Evolutionary conservation across 2,113 vertebrate species (phyloP), one percentile per base, ranked within the genome.

Genomic region (Oncorhynchus mykiss): DNA sequence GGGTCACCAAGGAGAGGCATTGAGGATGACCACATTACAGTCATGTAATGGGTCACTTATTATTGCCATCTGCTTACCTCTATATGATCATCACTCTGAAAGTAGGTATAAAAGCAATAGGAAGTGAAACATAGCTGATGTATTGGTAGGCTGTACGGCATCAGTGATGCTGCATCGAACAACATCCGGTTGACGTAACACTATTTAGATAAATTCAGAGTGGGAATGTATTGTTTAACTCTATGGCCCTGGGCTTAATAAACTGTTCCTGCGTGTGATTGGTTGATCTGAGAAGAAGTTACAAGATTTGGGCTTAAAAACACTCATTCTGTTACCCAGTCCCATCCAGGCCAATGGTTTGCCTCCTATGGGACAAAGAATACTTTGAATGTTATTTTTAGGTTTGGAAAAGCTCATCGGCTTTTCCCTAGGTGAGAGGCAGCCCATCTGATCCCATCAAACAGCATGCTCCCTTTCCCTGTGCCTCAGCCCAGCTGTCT

Each of bases 381-480:
- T 78, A 82, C 82, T 88, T 86, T 81, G n/a, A 70, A 73, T 80
- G 79, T 78, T 90, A 90, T 89, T 90, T 91, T 91, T 91, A 91
- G 90, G 70, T 76, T 73, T 75, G 71, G 74, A 87, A 86, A 89
- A 78, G 88, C 87, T 91, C 66, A 81, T 89, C 54, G 84, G 77
- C 74, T 11, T 72, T 81, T 88, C 85, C 84, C 81, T 78, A 89
- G 88, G 81, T 90, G 84, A 87, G 79, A 84, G 72, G 75, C 80
- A 67, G 80, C 83, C 74, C 86, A 88, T 85, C 79, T 83, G 85
- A 90, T 85, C 83, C 77, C 68, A 78, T 82, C 72, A 83, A 51
- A 34, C 65, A 67, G 29, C 31, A 49, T 72, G 48, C 76, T 64
- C 64, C 80, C 48, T 16, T 75, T 82, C 71, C 60, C 27, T 68